Percentiles rank a stretch among this genome's conserved stretches.
Evolutionary conservation across 2,113 vertebrate genomes (phyloP).

Genomic region (Corvus cornix): DNA sequence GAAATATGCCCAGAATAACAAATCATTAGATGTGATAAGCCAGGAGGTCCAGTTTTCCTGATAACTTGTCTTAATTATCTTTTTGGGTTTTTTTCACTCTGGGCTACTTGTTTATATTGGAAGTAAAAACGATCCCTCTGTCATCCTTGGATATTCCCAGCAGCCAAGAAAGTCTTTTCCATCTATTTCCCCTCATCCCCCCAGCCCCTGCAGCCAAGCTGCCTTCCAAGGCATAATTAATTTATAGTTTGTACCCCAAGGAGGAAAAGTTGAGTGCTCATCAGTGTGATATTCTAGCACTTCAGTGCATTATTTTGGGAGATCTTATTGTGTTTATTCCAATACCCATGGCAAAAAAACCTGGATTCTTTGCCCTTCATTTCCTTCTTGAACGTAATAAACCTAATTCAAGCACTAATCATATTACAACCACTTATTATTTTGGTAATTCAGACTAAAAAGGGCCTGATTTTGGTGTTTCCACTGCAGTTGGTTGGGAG

Average conservation of each 20-base stretch:
- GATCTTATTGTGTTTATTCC: constrained; percentile 33
- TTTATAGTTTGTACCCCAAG: constrained; percentile 25
- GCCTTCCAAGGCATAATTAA: constrained; percentile 57
- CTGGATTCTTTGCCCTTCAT: constrained; percentile 8
- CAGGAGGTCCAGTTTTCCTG: background rate
- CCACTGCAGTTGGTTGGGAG: background rate
- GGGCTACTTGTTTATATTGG: background rate
- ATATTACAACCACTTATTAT: background rate
- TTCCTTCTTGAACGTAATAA: constrained; percentile 4
- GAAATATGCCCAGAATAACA: background rate
- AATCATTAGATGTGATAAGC: background rate
- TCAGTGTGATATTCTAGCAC: background rate
- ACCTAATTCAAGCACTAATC: constrained; percentile 7
- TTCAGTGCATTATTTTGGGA: background rate
- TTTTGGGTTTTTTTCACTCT: background rate
- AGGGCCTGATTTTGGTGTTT: constrained; percentile 11
- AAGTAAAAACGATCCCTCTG: background rate
- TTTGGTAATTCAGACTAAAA: background rate
- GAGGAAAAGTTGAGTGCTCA: background rate
- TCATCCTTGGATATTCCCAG: background rate
- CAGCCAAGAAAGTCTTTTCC: constrained; percentile 16
- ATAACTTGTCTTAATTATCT: constrained; percentile 29
- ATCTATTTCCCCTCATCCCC: constrained; percentile 19
- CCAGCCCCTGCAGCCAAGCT: background rate
- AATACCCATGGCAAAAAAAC: background rate